Base-by-base conservation (phyloP, 2,113 vertebrate genomes). In the Lycocorax pyrrhopterus region DNA sequence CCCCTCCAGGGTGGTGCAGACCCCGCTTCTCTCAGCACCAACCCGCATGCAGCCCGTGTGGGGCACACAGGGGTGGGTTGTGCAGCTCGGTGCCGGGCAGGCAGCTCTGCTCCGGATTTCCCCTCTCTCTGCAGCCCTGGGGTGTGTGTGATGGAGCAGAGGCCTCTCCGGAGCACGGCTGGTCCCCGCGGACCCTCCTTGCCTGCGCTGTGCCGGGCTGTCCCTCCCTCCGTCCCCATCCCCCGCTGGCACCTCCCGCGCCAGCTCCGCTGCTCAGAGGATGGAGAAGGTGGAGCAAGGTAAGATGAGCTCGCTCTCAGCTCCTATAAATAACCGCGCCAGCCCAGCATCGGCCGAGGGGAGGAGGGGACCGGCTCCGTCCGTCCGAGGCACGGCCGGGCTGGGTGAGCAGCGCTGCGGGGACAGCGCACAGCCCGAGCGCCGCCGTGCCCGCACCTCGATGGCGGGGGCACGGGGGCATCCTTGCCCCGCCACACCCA, bases 211-310 rank as follows among this genome's bases (percentile, higher is more conserved):
- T 35, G n/a, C 69, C 3, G 3, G 84, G 55, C 16, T 43, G 30
- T 60, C 67, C 59, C 27, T 86, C 17, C 30, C 13, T 23, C 35
- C 27, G 7, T 2, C 25, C 63, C 2, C 19, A 68, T 55, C 22
- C 30, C 29, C 15, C 19, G 19, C 72, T 0, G 0, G 64, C 53
- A 17, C 76, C 58, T 73, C 68, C 75, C 64, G 32, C 81, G 35
- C 58, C 68, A 23, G n/a, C 81, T 68, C 20, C 7, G 11, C 72
- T 33, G 66, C 74, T 79, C 51, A 1, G 87, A 86, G 94, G 46
- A 84, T 89, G 87, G 59, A 90, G 83, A 92, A 95, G 64, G 76
- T 89, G 85, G 62, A 64, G 46, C 79, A 51, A 87, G 93, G 91
- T 89, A 39, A 93, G 90, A 44, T 44, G 79, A 95, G 93, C 69